These are phyloP conservation scores for Trissolcus japonicus DNA, from an alignment of 2,888 invertebrate genomes.

Conservation along the genomic window DNA sequence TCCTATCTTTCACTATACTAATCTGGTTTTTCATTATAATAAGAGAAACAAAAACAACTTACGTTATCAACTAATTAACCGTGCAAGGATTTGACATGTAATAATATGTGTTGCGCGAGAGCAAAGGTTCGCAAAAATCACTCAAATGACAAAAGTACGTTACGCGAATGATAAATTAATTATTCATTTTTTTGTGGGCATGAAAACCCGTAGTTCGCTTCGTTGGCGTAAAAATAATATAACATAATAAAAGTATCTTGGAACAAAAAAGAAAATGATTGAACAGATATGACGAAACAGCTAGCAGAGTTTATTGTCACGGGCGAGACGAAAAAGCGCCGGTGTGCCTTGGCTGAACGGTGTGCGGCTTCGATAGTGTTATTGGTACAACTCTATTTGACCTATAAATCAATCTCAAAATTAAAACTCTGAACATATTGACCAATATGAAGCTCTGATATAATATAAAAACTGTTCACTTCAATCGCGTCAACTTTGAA, in stretches of 20 bases:
- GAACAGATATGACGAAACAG: not conserved
- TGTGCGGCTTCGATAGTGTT: not conserved
- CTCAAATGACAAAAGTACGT: slow-evolving; percentile 19
- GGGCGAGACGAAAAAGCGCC: not conserved
- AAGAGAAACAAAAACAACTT: slow-evolving; percentile 40
- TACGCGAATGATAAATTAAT: slow-evolving; percentile 15
- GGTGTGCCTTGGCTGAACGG: not conserved
- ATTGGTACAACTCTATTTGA: not conserved
- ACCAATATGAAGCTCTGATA: too few species aligned
- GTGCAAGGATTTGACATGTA: slow-evolving; percentile 42
- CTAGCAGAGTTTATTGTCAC: not conserved
- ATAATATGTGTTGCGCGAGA: slow-evolving; percentile 25
- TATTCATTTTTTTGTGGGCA: slow-evolving; percentile 3
- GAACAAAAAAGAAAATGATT: not conserved
- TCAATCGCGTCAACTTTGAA: too few species aligned
- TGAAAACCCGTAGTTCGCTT: not conserved
- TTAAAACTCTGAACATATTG: too few species aligned
- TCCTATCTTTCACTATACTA: slow-evolving; percentile 5
- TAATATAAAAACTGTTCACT: too few species aligned
- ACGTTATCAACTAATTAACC: slow-evolving; percentile 48
- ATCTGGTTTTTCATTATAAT: slow-evolving; percentile 21
- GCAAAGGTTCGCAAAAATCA: slow-evolving; percentile 41
- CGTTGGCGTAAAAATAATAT: not conserved
- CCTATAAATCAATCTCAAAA: not conserved
- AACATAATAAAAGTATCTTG: not conserved